Percentiles rank a stretch among this genome's conserved stretches.
Evolutionary conservation across 2,797 vertebrate species (phyloP).

Genomic region (Acanthornis magna): DNA sequence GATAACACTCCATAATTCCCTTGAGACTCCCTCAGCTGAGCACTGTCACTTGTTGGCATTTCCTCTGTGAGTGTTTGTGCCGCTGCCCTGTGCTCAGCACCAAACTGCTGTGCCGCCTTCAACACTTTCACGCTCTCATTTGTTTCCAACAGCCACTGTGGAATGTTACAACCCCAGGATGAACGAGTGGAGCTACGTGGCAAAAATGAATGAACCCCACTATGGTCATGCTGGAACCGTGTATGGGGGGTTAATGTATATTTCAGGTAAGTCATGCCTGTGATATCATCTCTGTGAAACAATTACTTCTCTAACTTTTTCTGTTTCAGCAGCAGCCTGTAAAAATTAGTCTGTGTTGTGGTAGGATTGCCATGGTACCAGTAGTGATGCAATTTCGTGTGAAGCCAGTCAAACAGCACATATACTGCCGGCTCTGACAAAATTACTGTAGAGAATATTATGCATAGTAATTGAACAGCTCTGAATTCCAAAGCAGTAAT

Average conservation of each 20-base stretch:
- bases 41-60: neutral
- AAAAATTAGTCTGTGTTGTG: neutral
- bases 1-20: neutral
- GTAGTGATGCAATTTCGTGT: neutral
- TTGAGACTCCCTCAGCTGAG: neutral
- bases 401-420: neutral
- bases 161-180: conserved; percentile 98
- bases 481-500: neutral
- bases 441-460: neutral
- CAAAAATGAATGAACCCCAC: conserved; percentile 98
- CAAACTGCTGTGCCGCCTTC: neutral
- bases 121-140: neutral
- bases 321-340: neutral
- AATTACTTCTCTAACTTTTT: neutral
- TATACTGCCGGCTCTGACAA: neutral
- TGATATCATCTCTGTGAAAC: neutral
- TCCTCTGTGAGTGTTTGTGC: neutral
- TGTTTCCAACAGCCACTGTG: conserved; percentile 86
- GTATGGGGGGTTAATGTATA: conserved; percentile 98
- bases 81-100: neutral
- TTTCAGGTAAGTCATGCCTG: conserved; percentile 85
- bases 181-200: conserved; percentile 97
- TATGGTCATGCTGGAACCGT: conserved; percentile 97
- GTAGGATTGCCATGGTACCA: neutral
- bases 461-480: neutral